Evolutionary conservation across 2,113 vertebrate species (phyloP).

Genomic region (Chamaetylas fuelleborni): DNA sequence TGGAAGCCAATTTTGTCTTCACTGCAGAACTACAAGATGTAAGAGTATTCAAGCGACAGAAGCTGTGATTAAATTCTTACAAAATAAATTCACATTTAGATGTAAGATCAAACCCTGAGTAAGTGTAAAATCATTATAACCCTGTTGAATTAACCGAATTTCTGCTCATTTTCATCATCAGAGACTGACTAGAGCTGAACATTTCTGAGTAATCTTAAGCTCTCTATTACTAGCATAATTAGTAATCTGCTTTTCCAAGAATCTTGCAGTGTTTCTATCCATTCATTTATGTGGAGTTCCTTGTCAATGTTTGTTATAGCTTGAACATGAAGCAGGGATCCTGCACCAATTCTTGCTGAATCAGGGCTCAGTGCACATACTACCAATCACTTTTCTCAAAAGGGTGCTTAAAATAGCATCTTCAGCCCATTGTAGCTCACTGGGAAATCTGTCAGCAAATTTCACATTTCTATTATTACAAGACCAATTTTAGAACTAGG

Average conservation of each 20-base stretch:
- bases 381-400: slow-evolving; percentile 15
- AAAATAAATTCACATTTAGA: slow-evolving; percentile 6
- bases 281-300: background rate
- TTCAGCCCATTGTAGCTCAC: background rate
- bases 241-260: background rate
- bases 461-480: slow-evolving; percentile 36
- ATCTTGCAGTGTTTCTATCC: background rate
- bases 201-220: background rate
- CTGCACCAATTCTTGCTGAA: slow-evolving; percentile 17
- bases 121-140: background rate
- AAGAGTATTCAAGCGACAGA: background rate
- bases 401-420: slow-evolving; percentile 43
- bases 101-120: background rate
- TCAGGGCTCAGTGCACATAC: background rate
- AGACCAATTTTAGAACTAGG: slow-evolving; percentile 6
- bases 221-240: background rate
- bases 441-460: slow-evolving; percentile 61
- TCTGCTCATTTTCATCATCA: background rate
- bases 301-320: background rate
- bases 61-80: background rate
- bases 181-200: background rate
- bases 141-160: background rate
- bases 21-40: background rate
- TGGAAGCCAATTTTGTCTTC: background rate
- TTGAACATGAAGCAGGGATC: background rate